These are phyloP conservation scores for Drosophila paranaensis DNA, from an alignment of 2,888 invertebrate species.

Conservation along the genomic window DNA sequence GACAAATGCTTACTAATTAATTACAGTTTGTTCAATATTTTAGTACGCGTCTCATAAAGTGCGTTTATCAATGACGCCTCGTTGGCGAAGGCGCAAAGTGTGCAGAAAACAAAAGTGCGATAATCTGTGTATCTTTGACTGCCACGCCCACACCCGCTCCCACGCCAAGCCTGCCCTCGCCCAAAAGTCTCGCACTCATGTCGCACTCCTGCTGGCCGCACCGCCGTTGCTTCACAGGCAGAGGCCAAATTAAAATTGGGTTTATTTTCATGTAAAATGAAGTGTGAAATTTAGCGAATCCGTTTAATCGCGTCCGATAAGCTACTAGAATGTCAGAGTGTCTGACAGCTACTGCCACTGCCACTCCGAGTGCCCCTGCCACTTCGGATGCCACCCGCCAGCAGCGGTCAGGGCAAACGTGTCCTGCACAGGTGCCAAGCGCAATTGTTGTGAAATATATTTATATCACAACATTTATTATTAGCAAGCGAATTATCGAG, in stretches of 20 bases:
- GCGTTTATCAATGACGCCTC: slow-evolving; percentile 69
- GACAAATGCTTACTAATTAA: slow-evolving; percentile 85
- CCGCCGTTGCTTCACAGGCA: slow-evolving; percentile 23
- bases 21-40: slow-evolving; percentile 85
- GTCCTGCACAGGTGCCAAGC: slow-evolving; percentile 56
- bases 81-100: slow-evolving; percentile 46
- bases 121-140: slow-evolving; percentile 29
- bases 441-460: slow-evolving; percentile 6
- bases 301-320: slow-evolving; percentile 68
- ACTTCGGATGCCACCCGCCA: slow-evolving; percentile 17
- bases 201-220: slow-evolving; percentile 20
- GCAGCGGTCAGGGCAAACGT: neutral
- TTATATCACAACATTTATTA: slow-evolving; percentile 1
- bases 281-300: slow-evolving; percentile 82
- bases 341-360: slow-evolving; percentile 31
- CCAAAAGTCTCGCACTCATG: neutral
- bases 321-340: slow-evolving; percentile 45
- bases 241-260: slow-evolving; percentile 45
- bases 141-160: slow-evolving; percentile 36
- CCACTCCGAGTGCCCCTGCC: slow-evolving; percentile 45
- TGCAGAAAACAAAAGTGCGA: slow-evolving; percentile 79
- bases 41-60: slow-evolving; percentile 82
- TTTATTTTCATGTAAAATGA: slow-evolving; percentile 73
- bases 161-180: neutral
- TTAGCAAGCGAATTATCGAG: slow-evolving; percentile 4